phyloP scores from a whole-genome alignment of 2,113 vertebrate genomes.

The Gnathonemus echidnorhynchus region DNA sequence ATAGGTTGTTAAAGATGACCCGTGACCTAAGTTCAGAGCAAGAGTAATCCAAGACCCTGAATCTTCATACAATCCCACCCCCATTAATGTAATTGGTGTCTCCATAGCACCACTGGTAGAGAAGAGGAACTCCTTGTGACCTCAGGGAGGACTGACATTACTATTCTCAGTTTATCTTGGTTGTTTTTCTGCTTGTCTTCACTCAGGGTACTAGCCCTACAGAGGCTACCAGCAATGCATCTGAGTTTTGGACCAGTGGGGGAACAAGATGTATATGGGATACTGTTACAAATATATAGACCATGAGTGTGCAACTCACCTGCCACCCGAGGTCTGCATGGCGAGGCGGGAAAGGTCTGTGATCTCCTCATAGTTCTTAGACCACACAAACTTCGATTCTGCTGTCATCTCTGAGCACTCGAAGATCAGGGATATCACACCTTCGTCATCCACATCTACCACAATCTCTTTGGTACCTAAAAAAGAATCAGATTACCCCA shows the following conservation, averaged over 20 bases:
- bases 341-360: slow-evolving; percentile 73
- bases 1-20: slow-evolving; percentile 81
- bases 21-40: slow-evolving; percentile 68
- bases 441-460: slow-evolving; percentile 88
- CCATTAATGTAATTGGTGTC: not conserved
- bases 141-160: not conserved
- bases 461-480: slow-evolving; percentile 87
- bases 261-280: not conserved
- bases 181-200: not conserved
- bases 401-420: slow-evolving; percentile 83
- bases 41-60: not conserved
- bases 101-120: not conserved
- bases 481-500: not conserved
- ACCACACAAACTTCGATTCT: slow-evolving; percentile 86
- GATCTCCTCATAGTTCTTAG: slow-evolving; percentile 82
- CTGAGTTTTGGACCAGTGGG: not conserved
- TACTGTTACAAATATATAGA: not conserved
- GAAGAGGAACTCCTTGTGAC: not conserved
- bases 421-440: slow-evolving; percentile 88
- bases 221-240: not conserved
- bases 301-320: slow-evolving; percentile 56
- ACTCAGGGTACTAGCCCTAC: not conserved
- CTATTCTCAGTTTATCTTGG: not conserved
- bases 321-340: slow-evolving; percentile 73
- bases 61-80: not conserved